Evolutionary conservation across 2,113 vertebrate genomes (phyloP).

Genomic region (Poeciliopsis retropinna): DNA sequence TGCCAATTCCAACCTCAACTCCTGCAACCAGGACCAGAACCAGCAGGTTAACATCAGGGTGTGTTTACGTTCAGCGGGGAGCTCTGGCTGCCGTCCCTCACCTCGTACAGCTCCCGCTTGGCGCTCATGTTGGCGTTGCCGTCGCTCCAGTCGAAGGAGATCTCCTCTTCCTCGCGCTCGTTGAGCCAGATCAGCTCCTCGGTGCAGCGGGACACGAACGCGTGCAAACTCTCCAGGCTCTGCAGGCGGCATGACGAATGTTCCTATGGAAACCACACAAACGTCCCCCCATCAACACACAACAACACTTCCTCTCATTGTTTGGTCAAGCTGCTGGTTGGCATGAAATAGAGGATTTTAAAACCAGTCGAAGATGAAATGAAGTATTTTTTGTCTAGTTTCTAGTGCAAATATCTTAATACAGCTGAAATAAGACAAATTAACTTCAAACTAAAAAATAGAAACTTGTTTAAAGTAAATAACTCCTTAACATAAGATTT

Average conservation of each 20-base stretch:
- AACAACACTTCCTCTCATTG: background rate
- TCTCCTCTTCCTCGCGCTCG: conserved; percentile 96
- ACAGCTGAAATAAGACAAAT: too few relatives aligned
- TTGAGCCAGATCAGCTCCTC: conserved; percentile 98
- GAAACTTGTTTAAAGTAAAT: too few relatives aligned
- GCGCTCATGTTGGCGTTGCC: conserved; percentile 86
- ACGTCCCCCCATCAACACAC: conserved; percentile 44
- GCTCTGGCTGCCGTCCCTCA: conserved; percentile 74
- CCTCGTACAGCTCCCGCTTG: conserved; percentile 90
- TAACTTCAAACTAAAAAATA: too few relatives aligned
- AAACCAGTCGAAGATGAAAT: background rate
- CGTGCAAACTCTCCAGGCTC: conserved; percentile 90
- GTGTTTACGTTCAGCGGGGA: background rate
- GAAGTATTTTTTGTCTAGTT: too few relatives aligned
- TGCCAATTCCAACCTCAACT: conserved; percentile 88
- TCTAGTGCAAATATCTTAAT: too few relatives aligned
- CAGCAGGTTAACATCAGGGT: background rate
- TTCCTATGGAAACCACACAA: conserved; percentile 83
- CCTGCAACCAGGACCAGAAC: conserved; percentile 73
- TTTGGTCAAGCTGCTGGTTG: background rate
- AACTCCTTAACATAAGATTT: too few relatives aligned
- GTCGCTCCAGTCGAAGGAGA: conserved; percentile 97
- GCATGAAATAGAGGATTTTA: background rate
- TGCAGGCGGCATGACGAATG: conserved; percentile 91
- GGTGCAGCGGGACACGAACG: conserved; percentile 91